Base-by-base conservation (phyloP, 2,113 vertebrate species). In the Myotis davidii region DNA sequence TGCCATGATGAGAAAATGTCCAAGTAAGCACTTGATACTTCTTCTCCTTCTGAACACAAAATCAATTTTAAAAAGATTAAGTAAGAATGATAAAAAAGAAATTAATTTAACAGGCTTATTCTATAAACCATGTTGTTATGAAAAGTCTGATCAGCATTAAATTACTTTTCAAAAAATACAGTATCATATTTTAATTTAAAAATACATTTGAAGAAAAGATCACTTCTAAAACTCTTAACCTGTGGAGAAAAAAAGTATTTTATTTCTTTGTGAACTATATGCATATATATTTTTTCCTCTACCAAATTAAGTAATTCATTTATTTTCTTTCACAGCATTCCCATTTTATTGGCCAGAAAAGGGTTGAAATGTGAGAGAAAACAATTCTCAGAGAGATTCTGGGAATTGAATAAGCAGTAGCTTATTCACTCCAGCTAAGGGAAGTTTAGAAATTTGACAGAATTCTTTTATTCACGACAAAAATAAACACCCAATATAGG, bases 371-470 rank as follows among this genome's bases (percentile, higher is more conserved):
- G 67, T 81, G 27, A 92, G 23, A 96, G 37, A 90, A 97, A 94
- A 59, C 17, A 73, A 61, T 95, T 97, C 84, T 94, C 45, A 72
- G 9, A 39, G 42, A 86, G 65, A 95, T 77, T 12, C 45, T 50
- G 86, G 39, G 27, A 91, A 92, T 64, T 72, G n/a, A 96, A 94
- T 32, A 96, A 95, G 37, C 18, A 93, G 21, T 42, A 64, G 25
- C 59, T 87, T 85, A 94, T 69, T 84, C 90, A 16, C 2, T 96
- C 29, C 48, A 92, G 88, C 7, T 96, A 54, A 95, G 13, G 6
- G 23, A 77, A 96, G 91, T 25, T 65, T 96, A 69, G 27, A 96
- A 96, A 90, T 48, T 39, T 39, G 90, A 92, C 94, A 97, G 88
- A 72, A 50, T 79, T 64, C 4, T 61, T 61, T 76, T 0, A 1